These are phyloP conservation scores for Drosophila cracens DNA, from an alignment of 2,888 invertebrate genomes.

Conservation along the genomic window DNA sequence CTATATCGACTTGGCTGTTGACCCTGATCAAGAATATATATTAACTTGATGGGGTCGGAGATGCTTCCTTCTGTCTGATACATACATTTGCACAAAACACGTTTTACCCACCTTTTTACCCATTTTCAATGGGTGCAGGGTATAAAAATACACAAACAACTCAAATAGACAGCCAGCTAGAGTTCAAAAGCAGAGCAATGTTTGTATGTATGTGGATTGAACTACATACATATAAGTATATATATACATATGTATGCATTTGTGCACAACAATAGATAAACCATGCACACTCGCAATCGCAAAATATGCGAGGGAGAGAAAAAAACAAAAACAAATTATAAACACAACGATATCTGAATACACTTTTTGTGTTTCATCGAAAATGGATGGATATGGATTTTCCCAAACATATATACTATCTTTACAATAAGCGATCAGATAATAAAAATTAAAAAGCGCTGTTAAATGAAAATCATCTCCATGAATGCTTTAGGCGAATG, in stretches of 20 bases:
- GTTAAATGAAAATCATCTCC: neutral
- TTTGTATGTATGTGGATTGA: neutral
- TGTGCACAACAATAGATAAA: slow-evolving; percentile 25
- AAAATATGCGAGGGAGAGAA: slow-evolving; percentile 4
- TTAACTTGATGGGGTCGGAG: no score
- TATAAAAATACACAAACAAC: neutral
- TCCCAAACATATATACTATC: neutral
- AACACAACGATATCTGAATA: neutral
- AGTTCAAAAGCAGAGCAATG: slow-evolving; percentile 10
- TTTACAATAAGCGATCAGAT: neutral
- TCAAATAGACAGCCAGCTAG: neutral
- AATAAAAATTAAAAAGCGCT: neutral
- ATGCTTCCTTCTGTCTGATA: no score
- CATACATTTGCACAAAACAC: no score
- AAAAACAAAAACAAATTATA: neutral
- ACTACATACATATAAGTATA: neutral
- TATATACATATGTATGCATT: neutral
- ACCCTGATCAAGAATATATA: no score
- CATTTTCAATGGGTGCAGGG: no score
- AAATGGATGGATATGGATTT: neutral
- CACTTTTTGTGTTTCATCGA: neutral
- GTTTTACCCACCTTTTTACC: no score
- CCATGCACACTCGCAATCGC: slow-evolving; percentile 24
- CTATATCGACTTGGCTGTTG: no score
- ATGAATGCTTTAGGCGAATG: neutral